A percentile compares a stretch with the other conserved stretches of the same genome.
These are phyloP conservation scores for Clarias fuscus DNA, from an alignment of 2,797 vertebrate species.

Conservation along the genomic window DNA sequence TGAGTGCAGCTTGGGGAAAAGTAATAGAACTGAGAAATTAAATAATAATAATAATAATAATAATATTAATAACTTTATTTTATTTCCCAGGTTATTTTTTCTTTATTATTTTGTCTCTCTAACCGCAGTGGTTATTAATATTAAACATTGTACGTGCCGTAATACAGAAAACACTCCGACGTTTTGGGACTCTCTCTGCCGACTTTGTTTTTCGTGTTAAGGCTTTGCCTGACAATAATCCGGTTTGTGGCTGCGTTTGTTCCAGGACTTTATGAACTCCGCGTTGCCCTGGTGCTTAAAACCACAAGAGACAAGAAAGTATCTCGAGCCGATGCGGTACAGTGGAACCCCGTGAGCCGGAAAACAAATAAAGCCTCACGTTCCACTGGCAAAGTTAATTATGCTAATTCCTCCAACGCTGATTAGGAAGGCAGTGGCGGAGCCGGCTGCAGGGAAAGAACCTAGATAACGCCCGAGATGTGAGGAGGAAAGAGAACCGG, in stretches of 20 bases:
- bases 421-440: conserved; percentile 79
- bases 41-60: no score
- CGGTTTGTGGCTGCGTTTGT: neutral
- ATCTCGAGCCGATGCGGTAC: conserved; percentile 26
- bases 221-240: neutral
- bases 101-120: neutral
- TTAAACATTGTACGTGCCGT: neutral
- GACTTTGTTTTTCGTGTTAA: neutral
- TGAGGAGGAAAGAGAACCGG: conserved; percentile 62
- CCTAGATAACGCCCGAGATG: conserved; percentile 70
- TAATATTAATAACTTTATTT: no score
- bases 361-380: conserved; percentile 74
- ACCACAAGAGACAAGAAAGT: conserved; percentile 1
- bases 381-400: conserved; percentile 74
- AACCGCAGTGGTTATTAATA: neutral
- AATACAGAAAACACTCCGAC: neutral
- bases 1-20: neutral
- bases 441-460: conserved; percentile 66
- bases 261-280: conserved; percentile 10
- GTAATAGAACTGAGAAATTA: no score
- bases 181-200: neutral
- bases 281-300: conserved; percentile 12
- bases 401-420: conserved; percentile 78
- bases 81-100: no score
- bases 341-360: conserved; percentile 61